Percentiles rank a stretch among this genome's conserved stretches.
phyloP scores from a whole-genome alignment of 2,888 invertebrate species.

The Acholoe squamosa region DNA sequence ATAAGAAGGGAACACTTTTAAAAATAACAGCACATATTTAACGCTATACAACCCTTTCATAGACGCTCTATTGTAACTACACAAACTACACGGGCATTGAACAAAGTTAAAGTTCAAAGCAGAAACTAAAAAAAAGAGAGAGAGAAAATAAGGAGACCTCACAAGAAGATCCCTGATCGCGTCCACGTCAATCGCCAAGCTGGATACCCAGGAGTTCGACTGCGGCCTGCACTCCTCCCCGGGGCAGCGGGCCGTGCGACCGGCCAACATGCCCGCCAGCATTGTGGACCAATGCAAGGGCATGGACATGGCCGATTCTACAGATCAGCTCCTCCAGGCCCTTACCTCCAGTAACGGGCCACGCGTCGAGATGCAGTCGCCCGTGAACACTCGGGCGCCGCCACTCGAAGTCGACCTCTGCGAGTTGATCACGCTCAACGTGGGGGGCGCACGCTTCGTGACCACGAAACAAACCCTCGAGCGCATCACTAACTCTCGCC shows the following conservation, averaged over 20 bases:
- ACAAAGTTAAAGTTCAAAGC: too few relatives aligned
- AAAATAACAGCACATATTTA: too few relatives aligned
- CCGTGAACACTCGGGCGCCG: not conserved
- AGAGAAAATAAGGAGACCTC: not conserved
- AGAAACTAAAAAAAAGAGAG: not conserved
- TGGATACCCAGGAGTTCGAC: constrained; percentile 40
- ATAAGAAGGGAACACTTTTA: too few relatives aligned
- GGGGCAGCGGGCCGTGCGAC: constrained; percentile 3
- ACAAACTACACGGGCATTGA: too few relatives aligned
- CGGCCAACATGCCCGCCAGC: constrained; percentile 38
- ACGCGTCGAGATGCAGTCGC: constrained; percentile 53
- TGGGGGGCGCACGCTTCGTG: constrained; percentile 69
- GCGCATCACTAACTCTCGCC: constrained; percentile 68
- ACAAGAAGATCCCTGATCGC: not conserved
- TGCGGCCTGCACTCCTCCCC: constrained; percentile 11
- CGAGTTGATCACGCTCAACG: constrained; percentile 69
- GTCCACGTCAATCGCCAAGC: not conserved
- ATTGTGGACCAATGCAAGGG: constrained; percentile 57
- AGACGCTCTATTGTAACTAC: too few relatives aligned
- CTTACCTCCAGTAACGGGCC: constrained; percentile 61
- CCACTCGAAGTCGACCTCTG: constrained; percentile 54
- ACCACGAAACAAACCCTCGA: constrained; percentile 67
- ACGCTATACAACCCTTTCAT: too few relatives aligned
- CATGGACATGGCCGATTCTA: constrained; percentile 66
- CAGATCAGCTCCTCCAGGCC: constrained; percentile 65